These are phyloP conservation scores for Suncus etruscus DNA, from an alignment of 2,113 vertebrate genomes.

Conservation along the genomic window DNA sequence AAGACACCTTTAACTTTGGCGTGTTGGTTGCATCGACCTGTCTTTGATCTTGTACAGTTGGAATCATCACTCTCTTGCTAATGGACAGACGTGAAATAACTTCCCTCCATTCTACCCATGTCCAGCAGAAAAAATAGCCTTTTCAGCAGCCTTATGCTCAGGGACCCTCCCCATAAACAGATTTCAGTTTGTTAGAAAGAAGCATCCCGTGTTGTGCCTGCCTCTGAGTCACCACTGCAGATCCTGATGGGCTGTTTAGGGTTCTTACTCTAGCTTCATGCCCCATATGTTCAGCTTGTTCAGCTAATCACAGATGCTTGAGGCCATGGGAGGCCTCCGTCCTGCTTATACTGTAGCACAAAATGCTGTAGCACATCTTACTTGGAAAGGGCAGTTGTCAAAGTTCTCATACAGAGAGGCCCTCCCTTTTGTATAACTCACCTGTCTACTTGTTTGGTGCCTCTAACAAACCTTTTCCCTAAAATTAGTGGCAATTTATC, in stretches of 20 bases:
- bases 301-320: neutral
- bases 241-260: neutral
- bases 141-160: neutral
- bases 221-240: neutral
- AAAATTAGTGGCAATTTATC: neutral
- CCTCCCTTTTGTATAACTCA: neutral
- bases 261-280: neutral
- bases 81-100: neutral
- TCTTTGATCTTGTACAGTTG: neutral
- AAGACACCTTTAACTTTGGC: neutral
- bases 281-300: slow-evolving; percentile 34
- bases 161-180: neutral
- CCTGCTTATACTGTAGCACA: neutral
- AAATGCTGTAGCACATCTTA: neutral
- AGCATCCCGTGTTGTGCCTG: neutral
- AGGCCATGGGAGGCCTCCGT: neutral
- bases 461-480: neutral
- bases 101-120: neutral
- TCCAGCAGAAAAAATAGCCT: neutral
- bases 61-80: neutral
- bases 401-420: neutral
- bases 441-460: neutral
- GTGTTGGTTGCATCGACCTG: neutral
- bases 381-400: neutral
- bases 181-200: neutral